These are phyloP conservation scores for Halichoerus grypus DNA, from an alignment of 2,113 vertebrate species.

Conservation along the genomic window DNA sequence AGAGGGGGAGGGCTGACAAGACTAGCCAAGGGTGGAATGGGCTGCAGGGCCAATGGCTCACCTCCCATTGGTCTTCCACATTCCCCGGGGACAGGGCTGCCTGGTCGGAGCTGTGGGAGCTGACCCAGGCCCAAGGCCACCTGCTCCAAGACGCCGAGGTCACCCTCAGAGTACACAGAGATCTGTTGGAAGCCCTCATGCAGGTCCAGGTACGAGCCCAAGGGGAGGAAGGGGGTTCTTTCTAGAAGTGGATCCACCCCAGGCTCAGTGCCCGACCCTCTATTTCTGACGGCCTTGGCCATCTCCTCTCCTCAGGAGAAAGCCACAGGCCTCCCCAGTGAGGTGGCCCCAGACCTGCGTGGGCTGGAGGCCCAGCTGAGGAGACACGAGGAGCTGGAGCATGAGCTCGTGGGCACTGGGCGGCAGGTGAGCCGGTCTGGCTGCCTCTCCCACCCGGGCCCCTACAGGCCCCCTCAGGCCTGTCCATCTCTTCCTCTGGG, in stretches of 20 bases:
- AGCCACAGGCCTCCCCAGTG: conserved; percentile 90
- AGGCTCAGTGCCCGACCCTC: neutral
- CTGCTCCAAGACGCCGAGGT: conserved; percentile 87
- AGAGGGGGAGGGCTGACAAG: neutral
- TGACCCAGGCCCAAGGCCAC: conserved; percentile 85
- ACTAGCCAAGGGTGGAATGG: neutral
- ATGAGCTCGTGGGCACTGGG: conserved; percentile 88
- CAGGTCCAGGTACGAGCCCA: conserved; percentile 89
- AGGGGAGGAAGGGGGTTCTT: neutral
- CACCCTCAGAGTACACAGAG: conserved; percentile 88
- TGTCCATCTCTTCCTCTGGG: neutral
- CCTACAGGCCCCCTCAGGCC: neutral
- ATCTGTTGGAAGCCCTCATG: conserved; percentile 90
- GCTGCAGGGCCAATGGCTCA: neutral
- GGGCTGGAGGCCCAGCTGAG: conserved; percentile 91
- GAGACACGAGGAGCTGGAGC: conserved; percentile 90
- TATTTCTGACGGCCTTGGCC: neutral
- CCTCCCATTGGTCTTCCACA: neutral
- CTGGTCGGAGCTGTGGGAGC: conserved; percentile 90
- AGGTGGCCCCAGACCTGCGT: conserved; percentile 90
- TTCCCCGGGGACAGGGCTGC: conserved; percentile 84
- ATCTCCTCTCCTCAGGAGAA: conserved; percentile 88
- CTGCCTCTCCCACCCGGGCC: neutral
- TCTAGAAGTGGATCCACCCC: neutral
- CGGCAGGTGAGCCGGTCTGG: conserved; percentile 87